These are phyloP conservation scores for Pampus argenteus DNA, from an alignment of 2,797 vertebrate species.

Conservation along the genomic window DNA sequence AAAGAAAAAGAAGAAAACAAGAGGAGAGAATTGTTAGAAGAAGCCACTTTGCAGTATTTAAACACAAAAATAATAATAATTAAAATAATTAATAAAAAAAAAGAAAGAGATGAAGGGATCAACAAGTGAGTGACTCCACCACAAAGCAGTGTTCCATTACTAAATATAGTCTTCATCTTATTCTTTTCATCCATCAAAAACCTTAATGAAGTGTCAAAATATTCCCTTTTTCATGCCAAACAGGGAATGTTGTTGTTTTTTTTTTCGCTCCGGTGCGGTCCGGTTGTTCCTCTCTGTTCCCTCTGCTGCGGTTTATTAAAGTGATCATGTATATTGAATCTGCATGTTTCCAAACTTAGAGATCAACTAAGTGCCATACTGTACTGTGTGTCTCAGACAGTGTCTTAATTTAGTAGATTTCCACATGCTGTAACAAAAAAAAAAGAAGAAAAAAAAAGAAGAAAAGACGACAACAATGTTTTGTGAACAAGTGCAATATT, in stretches of 20 bases:
- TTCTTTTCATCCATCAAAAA: constrained; percentile 37
- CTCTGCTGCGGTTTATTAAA: constrained; percentile 51
- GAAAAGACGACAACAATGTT: constrained; percentile 51
- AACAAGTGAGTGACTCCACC: constrained; percentile 48
- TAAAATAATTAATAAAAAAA: too few species aligned
- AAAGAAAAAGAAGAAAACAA: constrained; percentile 40
- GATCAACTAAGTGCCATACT: constrained; percentile 83
- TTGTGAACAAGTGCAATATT: constrained; percentile 86
- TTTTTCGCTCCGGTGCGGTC: constrained; percentile 34
- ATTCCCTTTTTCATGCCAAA: constrained; percentile 59
- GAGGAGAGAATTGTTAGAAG: constrained; percentile 53
- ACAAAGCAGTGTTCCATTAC: constrained; percentile 44
- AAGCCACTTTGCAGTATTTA: constrained; percentile 45
- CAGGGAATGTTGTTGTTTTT: constrained; percentile 56
- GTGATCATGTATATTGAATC: constrained; percentile 71
- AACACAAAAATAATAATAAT: constrained; percentile 16
- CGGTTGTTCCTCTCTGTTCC: constrained; percentile 22
- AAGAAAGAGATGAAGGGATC: constrained; percentile 25
- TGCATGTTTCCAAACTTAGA: constrained; percentile 79
- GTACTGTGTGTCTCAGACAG: constrained; percentile 77
- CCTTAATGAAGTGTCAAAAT: constrained; percentile 34
- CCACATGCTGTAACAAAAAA: constrained; percentile 74
- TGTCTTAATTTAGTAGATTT: constrained; percentile 79
- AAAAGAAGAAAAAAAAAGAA: constrained; percentile 9
- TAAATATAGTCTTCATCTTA: constrained; percentile 47